Evolutionary conservation across 2,888 invertebrate species (phyloP), one percentile per base, ranked within the genome.

Genomic region (Drosophila vallismaia): DNA sequence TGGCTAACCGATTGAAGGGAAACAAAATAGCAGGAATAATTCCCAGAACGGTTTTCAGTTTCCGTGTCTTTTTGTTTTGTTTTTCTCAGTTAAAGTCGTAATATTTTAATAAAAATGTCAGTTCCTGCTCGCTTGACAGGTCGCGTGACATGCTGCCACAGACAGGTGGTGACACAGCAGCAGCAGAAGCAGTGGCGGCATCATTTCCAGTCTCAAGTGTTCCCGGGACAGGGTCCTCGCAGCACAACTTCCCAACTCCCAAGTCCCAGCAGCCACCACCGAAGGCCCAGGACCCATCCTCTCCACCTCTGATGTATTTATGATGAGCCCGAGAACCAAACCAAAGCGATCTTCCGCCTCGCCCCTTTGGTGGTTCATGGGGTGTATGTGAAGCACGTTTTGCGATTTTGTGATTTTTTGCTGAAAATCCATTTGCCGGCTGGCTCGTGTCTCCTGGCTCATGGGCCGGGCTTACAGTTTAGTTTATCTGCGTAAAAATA

Each of bases 81-180:
- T 69, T 75, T 58, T 67, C 68, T 59, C 74, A 72, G 76, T 78
- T 74, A 84, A 75, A 76, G 76, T 69, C 71, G 82, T 84, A 88
- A 85, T 86, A 83, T 88, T 88, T 88, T 89, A 88, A 88, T 88
- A 89, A 89, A 89, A 88, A 86, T 88, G 89, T 89, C 89, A 84
- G 81, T 79, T 88, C 83, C 80, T 85, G 80, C 73, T 70, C 79
- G 78, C 57, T 77, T 52, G 86, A 83, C 88, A 86, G 86, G 81
- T 87, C 85, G 85, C 89, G 85, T 87, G 88, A 85, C 88, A 79
- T 68, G 78, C 84, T 86, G 88, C 86, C 88, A 85, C 79, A 74
- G 73, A 76, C 88, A 84, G 79, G 71, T 77, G 86, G 60, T 64
- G 86, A 57, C 78, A 69, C 60, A 52, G 71, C 14, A 59, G 44